Conservation (phyloP, 2,888 invertebrate genomes). For the Philonicus albiceps region DNA sequence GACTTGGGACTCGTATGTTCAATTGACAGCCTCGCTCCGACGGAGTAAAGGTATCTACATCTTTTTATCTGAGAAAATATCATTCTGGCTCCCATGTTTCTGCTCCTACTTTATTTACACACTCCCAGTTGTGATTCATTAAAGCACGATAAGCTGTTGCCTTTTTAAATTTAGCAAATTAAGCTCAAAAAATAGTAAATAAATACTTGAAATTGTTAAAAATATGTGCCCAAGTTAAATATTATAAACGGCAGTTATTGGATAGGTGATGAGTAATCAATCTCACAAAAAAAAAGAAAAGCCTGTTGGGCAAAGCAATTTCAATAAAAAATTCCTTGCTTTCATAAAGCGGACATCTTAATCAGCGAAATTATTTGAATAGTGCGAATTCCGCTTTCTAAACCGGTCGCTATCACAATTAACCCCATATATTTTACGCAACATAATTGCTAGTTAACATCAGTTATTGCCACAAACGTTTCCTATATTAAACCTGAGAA, state of each 20-base stretch:
- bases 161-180: not conserved
- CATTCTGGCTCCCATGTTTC: not conserved
- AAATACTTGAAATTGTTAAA: not conserved
- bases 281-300: not conserved
- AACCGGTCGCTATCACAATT: not conserved
- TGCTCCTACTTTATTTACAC: not conserved
- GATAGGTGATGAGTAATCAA: not conserved
- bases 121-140: not conserved
- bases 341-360: not conserved
- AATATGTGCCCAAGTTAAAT: not conserved
- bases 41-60: not conserved
- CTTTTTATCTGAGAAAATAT: not conserved
- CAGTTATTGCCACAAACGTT: no score
- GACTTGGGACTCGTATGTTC: not conserved
- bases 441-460: no score
- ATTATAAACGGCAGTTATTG: not conserved
- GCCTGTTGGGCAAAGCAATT: not conserved
- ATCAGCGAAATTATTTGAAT: not conserved
- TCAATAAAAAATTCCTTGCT: not conserved
- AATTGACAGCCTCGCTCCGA: not conserved
- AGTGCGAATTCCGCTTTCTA: not conserved
- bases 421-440: no score
- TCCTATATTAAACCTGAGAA: no score
- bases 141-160: not conserved
- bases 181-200: not conserved